A percentile compares a stretch with the other conserved stretches of the same genome.
phyloP scores from a whole-genome alignment of 2,113 vertebrate species.

The Gopherus flavomarginatus region DNA sequence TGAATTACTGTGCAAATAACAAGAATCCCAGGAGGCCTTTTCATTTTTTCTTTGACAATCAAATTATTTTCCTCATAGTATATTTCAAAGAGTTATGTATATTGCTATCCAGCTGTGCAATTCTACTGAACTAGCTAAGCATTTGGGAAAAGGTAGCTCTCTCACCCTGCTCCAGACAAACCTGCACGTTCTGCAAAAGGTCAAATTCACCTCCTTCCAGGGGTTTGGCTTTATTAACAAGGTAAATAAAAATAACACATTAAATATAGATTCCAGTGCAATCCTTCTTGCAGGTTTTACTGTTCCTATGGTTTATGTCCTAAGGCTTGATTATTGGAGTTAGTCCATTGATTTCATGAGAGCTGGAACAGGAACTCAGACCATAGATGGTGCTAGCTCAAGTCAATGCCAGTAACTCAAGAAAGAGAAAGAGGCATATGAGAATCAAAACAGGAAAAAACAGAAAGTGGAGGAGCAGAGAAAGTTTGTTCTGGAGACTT shows the following conservation, averaged over 20 bases:
- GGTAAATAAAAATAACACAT: not conserved
- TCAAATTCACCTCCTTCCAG: not conserved
- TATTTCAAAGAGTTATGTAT: not conserved
- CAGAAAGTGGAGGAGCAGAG: not conserved
- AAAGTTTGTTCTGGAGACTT: not conserved
- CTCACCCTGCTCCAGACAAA: not conserved
- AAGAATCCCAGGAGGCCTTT: not conserved
- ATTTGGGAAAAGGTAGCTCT: not conserved
- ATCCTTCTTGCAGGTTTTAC: not conserved
- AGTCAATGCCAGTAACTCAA: not conserved
- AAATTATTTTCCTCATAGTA: not conserved
- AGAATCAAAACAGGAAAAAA: not conserved
- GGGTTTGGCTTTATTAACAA: not conserved
- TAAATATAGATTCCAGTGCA: not conserved
- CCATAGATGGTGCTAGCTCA: not conserved
- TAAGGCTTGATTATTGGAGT: not conserved
- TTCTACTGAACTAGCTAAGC: not conserved
- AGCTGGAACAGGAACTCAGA: not conserved
- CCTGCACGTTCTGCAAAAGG: not conserved
- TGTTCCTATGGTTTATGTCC: accelerated
- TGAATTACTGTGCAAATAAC: not conserved
- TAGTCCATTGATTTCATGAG: not conserved
- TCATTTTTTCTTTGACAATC: not conserved
- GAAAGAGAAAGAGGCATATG: not conserved
- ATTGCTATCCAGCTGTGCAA: not conserved